Base-by-base conservation (phyloP, 2,113 vertebrate genomes). In the Macquaria australasica region DNA sequence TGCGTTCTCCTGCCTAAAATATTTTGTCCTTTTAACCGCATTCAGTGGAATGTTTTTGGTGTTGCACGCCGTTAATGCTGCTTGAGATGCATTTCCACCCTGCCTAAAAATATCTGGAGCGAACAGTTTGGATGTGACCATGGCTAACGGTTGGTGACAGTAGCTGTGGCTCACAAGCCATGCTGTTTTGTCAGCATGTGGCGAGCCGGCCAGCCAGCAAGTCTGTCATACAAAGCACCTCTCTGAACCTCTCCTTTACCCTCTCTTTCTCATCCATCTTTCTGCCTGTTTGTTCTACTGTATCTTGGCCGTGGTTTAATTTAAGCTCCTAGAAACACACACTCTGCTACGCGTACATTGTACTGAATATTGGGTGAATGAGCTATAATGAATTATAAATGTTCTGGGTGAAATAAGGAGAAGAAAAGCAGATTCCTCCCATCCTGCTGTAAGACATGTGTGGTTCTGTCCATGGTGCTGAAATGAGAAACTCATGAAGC, bases 81-180 rank as follows among this genome's bases (percentile, higher is more conserved):
- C 79, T 66, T 41, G 21, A 79, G 81, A 83, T 81, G 84, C 79
- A 83, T 90, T 90, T 89, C 34, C 72, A 78, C 56, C 58, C 82
- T 39, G 48, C 83, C 86, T 91, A 90, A 89, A 92, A 89, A 91
- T 91, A 93, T 84, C 81, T 73, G 41, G 53, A 75, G 84, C 25
- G 0, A 90, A 84, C 87, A 75, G 59, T 91, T 89, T 92, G 90
- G 87, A 91, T 66, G 34, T 83, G 75, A 77, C 87, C 83, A 68
- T 81, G 73, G 83, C 87, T 86, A 91, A 92, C 92, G 92, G 91
- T 90, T 92, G 93, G 91, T 89, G 91, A 92, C 88, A 89, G 91
- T 79, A 77, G 89, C 89, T 78, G 78, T 86, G 87, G 86, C 86
- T 88, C 84, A 86, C 72, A 53, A 88, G 82, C 90, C 89, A 85